Base-by-base conservation (phyloP, 2,797 vertebrate species). In the Apogon hyalosoma region DNA sequence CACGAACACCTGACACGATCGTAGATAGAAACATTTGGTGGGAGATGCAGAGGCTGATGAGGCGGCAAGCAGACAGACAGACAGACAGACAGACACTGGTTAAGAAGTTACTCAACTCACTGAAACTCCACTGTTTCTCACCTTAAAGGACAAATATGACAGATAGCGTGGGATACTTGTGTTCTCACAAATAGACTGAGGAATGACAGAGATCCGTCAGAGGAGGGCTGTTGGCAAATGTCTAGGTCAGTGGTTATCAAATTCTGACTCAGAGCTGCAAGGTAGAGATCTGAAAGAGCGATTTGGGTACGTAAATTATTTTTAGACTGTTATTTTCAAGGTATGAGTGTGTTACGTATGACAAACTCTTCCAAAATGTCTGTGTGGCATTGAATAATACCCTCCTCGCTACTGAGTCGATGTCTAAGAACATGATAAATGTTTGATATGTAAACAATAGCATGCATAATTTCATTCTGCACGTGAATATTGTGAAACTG, bases 181-280 rank as follows among this genome's bases (percentile, higher is more conserved):
- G 59, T 69, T 82, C 71, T 78, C 71, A 55, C 57, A 81, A 75
- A 59, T 28, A 53, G 63, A 28, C 48, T 49, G 31, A 61, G n/a
- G 8, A 68, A 64, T 57, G 77, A 71, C 55, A 77, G 76, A 81
- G 71, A 75, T 52, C 54, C 46, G 18, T 77, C 55, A 47, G 66
- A 3, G 31, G 52, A 75, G 50, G 46, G 55, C 57, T 80, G 82
- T 43, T 24, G 58, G 79, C 68, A 82, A 81, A 75, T 15, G 73
- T 80, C 66, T 80, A 69, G 83, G 87, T 77, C 86, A 88, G 72
- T 54, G 16, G 68, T 74, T 70, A 73, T 80, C 64, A 65, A 68
- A 80, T 60, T 64, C 16, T 78, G 73, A 80, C 58, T 82, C 73
- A 72, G 21, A 72, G 7, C 19, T 42, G 51, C 49, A 36, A 48